Conservation (phyloP, 2,888 invertebrate species). For the Tridacna gigas region DNA sequence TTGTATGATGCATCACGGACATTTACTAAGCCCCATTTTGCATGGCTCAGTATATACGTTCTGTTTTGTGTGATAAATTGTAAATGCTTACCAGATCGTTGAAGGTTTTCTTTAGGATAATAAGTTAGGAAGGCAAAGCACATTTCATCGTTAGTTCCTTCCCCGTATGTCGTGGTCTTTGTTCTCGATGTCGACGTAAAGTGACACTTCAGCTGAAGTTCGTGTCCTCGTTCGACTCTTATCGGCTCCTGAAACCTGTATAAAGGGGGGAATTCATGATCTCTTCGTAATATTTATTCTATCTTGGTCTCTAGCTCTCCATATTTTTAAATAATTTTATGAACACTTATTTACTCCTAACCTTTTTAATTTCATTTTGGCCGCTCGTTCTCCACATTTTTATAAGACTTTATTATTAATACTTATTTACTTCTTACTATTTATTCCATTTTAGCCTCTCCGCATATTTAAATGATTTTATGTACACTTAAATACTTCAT, state of each 20-base stretch:
- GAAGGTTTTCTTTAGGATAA: slow-evolving; percentile 65
- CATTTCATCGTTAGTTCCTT: slow-evolving; percentile 76
- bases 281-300: too few relatives aligned
- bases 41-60: too few relatives aligned
- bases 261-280: not conserved
- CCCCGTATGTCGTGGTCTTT: slow-evolving; percentile 64
- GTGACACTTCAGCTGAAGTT: slow-evolving; percentile 63
- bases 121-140: slow-evolving; percentile 74
- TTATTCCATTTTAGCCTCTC: not conserved
- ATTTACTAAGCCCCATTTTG: too few relatives aligned
- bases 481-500: not conserved
- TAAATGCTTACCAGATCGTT: too few relatives aligned
- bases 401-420: not conserved
- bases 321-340: not conserved
- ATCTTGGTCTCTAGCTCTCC: not conserved
- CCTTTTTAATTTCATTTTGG: not conserved
- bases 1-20: too few relatives aligned
- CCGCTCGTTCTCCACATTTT: not conserved
- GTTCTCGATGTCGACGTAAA: slow-evolving; percentile 58
- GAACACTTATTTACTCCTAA: not conserved
- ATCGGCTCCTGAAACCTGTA: slow-evolving; percentile 65
- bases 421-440: not conserved
- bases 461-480: not conserved
- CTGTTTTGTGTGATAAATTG: too few relatives aligned
- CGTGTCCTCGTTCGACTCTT: slow-evolving; percentile 66